A percentile compares a stretch with the other conserved stretches of the same genome.
Conservation (phyloP, 64 coral and sea anemone species). For the Orbicella faveolata region DNA sequence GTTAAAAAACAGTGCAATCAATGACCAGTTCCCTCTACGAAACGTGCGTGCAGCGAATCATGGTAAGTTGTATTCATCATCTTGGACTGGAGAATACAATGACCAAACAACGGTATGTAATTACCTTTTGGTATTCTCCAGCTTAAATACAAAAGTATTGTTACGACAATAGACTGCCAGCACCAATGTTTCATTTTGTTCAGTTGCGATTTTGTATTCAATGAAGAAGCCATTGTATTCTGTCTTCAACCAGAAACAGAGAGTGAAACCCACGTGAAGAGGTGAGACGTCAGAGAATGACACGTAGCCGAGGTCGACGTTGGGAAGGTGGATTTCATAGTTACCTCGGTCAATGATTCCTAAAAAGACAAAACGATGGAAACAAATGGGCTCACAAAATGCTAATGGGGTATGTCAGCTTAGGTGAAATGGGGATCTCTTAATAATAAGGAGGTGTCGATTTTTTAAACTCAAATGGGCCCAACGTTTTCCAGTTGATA, state of each 20-base stretch:
- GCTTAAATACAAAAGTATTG: neutral
- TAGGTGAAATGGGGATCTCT: too few relatives aligned
- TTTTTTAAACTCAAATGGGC: too few relatives aligned
- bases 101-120: neutral
- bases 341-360: neutral
- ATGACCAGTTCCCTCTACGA: too few relatives aligned
- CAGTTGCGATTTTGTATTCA: neutral
- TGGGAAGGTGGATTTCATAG: neutral
- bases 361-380: neutral
- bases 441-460: too few relatives aligned
- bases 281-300: neutral
- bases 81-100: too few relatives aligned
- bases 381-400: too few relatives aligned
- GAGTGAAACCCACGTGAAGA: neutral
- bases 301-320: neutral
- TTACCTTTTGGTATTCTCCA: neutral
- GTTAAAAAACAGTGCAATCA: too few relatives aligned
- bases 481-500: too few relatives aligned
- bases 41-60: too few relatives aligned
- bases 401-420: too few relatives aligned
- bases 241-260: conserved; percentile 26
- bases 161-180: neutral
- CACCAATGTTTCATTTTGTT: neutral
- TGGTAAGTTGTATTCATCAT: too few relatives aligned
- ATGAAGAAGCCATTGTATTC: conserved; percentile 1